Conservation (phyloP, 2,888 invertebrate genomes). For the Spodoptera exigua region DNA sequence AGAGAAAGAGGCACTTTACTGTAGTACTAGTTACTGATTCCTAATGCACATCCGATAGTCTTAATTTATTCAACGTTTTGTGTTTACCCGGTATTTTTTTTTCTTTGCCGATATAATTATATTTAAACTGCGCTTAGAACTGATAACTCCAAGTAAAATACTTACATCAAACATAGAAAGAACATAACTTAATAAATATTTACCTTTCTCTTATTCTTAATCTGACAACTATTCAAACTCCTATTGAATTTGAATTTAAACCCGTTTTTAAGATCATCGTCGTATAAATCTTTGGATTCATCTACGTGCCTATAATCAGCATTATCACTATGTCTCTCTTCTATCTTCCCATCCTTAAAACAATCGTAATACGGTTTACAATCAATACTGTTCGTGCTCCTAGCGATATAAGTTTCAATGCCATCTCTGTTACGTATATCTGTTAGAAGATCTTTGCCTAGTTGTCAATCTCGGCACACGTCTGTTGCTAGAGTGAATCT, state of each 20-base stretch:
- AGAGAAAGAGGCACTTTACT: not conserved
- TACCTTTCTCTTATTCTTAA: slow-evolving; percentile 78
- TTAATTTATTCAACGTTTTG: too few relatives aligned
- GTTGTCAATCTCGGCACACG: slow-evolving; percentile 82
- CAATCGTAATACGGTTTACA: slow-evolving; percentile 86
- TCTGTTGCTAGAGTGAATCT: slow-evolving; percentile 83
- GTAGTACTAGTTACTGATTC: slow-evolving; percentile 31
- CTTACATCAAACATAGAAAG: too few relatives aligned
- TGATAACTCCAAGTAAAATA: too few relatives aligned
- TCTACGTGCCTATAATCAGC: slow-evolving; percentile 77
- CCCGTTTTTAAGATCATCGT: slow-evolving; percentile 74
- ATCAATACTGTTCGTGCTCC: slow-evolving; percentile 82
- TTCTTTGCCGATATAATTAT: too few relatives aligned
- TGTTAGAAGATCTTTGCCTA: slow-evolving; percentile 65
- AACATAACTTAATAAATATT: slow-evolving; percentile 58
- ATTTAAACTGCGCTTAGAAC: too few relatives aligned
- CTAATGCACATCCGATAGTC: slow-evolving; percentile 3
- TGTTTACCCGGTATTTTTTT: too few relatives aligned
- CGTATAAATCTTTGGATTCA: slow-evolving; percentile 70
- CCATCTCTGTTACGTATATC: slow-evolving; percentile 72
- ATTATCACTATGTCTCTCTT: slow-evolving; percentile 79
- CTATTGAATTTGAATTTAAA: slow-evolving; percentile 83
- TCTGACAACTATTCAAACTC: slow-evolving; percentile 82
- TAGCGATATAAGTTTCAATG: slow-evolving; percentile 75
- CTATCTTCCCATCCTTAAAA: slow-evolving; percentile 73